Evolutionary conservation across 64 coral and sea anemone species (phyloP).

Genomic region (Porites lutea): DNA sequence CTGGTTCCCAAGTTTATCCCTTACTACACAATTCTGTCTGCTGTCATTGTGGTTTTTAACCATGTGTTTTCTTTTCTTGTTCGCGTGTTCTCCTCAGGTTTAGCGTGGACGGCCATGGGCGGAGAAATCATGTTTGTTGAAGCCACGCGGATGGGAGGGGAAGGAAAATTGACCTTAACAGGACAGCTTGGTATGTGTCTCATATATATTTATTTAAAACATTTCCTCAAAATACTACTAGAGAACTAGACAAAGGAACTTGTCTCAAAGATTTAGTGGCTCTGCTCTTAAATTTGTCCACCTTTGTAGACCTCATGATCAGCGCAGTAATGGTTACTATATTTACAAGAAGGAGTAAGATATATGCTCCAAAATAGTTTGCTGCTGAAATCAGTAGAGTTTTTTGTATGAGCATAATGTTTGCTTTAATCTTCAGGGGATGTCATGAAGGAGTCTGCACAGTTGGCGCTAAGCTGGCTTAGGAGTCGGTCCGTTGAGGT

Average conservation of each 20-base stretch:
- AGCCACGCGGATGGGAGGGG: conserved; percentile 93
- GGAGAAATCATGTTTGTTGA: conserved; percentile 97
- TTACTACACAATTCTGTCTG: too few relatives aligned
- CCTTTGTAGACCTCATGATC: too few relatives aligned
- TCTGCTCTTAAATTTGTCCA: too few relatives aligned
- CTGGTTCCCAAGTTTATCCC: too few relatives aligned
- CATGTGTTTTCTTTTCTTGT: background rate
- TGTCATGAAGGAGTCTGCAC: conserved; percentile 95
- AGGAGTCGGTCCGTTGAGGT: conserved; percentile 91
- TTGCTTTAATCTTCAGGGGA: conserved; percentile 50
- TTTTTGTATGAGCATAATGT: background rate
- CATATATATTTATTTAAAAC: background rate
- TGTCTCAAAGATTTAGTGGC: too few relatives aligned
- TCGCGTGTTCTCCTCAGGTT: conserved; percentile 6
- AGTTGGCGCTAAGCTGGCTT: conserved; percentile 91
- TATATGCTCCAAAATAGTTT: too few relatives aligned
- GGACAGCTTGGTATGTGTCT: conserved; percentile 76
- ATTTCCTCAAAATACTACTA: too few relatives aligned
- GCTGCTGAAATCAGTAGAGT: too few relatives aligned
- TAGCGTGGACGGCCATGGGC: conserved; percentile 97
- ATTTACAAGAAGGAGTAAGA: too few relatives aligned
- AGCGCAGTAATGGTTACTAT: too few relatives aligned
- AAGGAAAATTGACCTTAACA: conserved; percentile 86
- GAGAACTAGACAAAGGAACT: too few relatives aligned
- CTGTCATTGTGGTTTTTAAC: background rate